A percentile compares a stretch with the other conserved stretches of the same genome.
phyloP scores from a whole-genome alignment of 2,113 vertebrate species.

The Clarias magur region DNA sequence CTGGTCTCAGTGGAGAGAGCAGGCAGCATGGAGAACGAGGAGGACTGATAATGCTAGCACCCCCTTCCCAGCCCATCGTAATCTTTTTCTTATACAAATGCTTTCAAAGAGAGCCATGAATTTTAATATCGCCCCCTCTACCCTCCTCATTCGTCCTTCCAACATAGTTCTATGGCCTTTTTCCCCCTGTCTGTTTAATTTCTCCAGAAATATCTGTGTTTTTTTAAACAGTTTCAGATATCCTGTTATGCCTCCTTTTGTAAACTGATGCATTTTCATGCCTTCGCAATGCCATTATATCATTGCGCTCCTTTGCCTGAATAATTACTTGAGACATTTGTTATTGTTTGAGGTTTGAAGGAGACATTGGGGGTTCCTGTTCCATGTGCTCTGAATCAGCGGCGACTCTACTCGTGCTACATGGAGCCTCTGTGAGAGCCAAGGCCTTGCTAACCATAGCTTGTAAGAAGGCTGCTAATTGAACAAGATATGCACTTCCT shows the following conservation, averaged over 20 bases:
- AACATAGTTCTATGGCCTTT: constrained; percentile 36
- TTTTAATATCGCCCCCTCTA: constrained; percentile 89
- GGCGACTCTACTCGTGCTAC: constrained; percentile 36
- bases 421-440: constrained; percentile 43
- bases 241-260: constrained; percentile 20
- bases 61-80: constrained; percentile 78
- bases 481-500: constrained; percentile 33
- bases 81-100: constrained; percentile 93
- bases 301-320: constrained; percentile 38
- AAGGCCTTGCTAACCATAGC: constrained; percentile 51
- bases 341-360: constrained; percentile 53
- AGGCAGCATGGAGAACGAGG: constrained; percentile 88
- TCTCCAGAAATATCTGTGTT: background rate
- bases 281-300: constrained; percentile 39
- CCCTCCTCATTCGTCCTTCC: constrained; percentile 58
- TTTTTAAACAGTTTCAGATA: background rate
- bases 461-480: constrained; percentile 51
- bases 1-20: constrained; percentile 85
- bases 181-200: background rate
- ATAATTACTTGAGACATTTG: constrained; percentile 50
- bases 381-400: constrained; percentile 34
- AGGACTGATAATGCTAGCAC: constrained; percentile 84
- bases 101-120: constrained; percentile 93
- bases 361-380: constrained; percentile 45
- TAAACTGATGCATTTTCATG: constrained; percentile 5